These are phyloP conservation scores for Lophotriccus pileatus DNA, from an alignment of 2,797 vertebrate genomes.

Conservation along the genomic window DNA sequence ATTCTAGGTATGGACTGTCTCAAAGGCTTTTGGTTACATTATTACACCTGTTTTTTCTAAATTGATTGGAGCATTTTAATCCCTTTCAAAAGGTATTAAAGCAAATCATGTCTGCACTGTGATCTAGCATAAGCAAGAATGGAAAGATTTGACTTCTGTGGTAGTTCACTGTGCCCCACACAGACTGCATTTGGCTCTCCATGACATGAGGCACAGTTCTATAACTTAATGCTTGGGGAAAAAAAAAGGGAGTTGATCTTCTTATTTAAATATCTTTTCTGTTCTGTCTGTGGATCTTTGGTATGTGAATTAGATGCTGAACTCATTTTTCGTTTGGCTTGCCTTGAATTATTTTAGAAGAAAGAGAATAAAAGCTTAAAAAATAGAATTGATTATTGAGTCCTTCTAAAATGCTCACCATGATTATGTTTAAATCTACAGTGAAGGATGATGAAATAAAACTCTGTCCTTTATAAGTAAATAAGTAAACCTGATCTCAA, in stretches of 20 bases:
- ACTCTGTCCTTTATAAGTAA: not conserved
- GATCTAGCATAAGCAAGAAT: not conserved
- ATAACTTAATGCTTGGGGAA: fast-evolving
- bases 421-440: not conserved
- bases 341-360: not conserved
- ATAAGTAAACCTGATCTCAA: not conserved
- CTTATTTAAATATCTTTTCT: not conserved
- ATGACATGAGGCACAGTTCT: not conserved
- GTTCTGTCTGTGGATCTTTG: not conserved
- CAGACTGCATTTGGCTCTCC: not conserved
- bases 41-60: not conserved
- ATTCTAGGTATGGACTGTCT: not conserved
- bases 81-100: not conserved
- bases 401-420: not conserved
- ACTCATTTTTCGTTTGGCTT: not conserved
- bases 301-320: not conserved
- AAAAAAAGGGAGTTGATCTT: not conserved
- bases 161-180: not conserved
- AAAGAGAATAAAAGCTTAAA: not conserved
- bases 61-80: not conserved
- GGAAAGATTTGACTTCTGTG: not conserved
- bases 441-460: not conserved
- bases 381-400: not conserved
- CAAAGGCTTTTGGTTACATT: not conserved
- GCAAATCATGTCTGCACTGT: not conserved